Conservation (phyloP, 2,888 invertebrate genomes). For the Diplolepis rosae region DNA sequence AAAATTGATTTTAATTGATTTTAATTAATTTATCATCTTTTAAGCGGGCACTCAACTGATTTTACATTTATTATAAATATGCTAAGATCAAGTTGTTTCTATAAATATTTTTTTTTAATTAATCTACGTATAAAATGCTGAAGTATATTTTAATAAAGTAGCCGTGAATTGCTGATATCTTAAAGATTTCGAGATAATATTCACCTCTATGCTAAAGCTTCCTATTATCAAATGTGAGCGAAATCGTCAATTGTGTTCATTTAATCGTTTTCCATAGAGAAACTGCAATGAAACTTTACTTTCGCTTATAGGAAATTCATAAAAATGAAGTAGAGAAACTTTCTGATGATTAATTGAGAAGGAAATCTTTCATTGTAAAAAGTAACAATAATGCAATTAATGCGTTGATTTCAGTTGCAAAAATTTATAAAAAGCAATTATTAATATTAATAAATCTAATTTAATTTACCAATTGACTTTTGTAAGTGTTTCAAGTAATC, state of each 20-base stretch:
- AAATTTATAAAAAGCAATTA: neutral
- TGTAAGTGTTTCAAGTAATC: neutral
- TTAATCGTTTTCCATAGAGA: conserved; percentile 29
- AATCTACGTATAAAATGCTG: neutral
- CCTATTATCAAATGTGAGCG: neutral
- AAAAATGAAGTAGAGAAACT: conserved; percentile 8
- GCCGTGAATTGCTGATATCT: neutral
- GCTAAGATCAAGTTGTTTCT: neutral
- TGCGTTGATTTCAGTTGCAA: neutral
- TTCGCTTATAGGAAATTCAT: neutral
- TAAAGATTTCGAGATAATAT: neutral
- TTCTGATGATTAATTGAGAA: neutral
- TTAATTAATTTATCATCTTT: neutral
- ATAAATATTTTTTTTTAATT: neutral
- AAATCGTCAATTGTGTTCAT: conserved; percentile 2
- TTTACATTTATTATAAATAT: conserved; percentile 3
- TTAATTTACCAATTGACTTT: neutral
- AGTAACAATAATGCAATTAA: neutral
- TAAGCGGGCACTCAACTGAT: neutral
- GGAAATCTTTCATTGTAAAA: neutral
- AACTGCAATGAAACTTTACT: conserved; percentile 26
- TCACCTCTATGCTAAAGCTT: conserved; percentile 6
- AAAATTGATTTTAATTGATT: too few relatives aligned
- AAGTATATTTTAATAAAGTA: conserved; percentile 1
- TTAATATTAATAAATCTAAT: too few relatives aligned